Evolutionary conservation across 2,113 vertebrate species (phyloP).

Genomic region (Hippocampus barbouri): DNA sequence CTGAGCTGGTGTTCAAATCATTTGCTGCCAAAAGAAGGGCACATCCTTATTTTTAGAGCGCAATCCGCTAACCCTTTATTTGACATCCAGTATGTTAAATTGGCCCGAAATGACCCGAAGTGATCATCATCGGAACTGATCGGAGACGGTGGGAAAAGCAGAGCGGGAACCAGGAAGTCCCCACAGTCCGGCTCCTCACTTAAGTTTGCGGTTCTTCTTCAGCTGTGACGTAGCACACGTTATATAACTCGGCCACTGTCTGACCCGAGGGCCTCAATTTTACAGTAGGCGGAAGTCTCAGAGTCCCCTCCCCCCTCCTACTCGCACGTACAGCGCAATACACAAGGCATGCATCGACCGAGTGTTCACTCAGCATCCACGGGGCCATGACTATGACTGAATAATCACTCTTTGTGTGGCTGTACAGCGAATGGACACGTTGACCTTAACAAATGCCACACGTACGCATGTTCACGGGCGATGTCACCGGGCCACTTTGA

Average conservation of each 20-base stretch:
- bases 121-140: too few relatives aligned
- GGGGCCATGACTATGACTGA: conserved; percentile 14
- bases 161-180: conserved; percentile 29
- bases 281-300: conserved; percentile 40
- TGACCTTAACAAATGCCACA: background rate
- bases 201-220: conserved; percentile 20
- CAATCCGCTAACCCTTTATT: too few relatives aligned
- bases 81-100: too few relatives aligned
- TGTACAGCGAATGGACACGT: background rate
- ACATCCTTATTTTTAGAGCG: too few relatives aligned
- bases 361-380: conserved; percentile 28
- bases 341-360: conserved; percentile 22
- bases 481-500: background rate
- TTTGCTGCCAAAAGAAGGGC: too few relatives aligned
- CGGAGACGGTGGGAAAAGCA: too few relatives aligned
- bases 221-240: conserved; percentile 36
- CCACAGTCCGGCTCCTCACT: conserved; percentile 17
- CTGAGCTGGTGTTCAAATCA: too few relatives aligned
- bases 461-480: background rate
- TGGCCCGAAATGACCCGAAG: too few relatives aligned
- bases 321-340: conserved; percentile 6
- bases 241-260: conserved; percentile 55
- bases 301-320: conserved; percentile 19
- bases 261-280: conserved; percentile 32
- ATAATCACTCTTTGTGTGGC: conserved; percentile 10